Percentiles rank a stretch among this genome's conserved stretches.
Conservation (phyloP, 2,888 invertebrate species). For the Drosophila picticornis region DNA sequence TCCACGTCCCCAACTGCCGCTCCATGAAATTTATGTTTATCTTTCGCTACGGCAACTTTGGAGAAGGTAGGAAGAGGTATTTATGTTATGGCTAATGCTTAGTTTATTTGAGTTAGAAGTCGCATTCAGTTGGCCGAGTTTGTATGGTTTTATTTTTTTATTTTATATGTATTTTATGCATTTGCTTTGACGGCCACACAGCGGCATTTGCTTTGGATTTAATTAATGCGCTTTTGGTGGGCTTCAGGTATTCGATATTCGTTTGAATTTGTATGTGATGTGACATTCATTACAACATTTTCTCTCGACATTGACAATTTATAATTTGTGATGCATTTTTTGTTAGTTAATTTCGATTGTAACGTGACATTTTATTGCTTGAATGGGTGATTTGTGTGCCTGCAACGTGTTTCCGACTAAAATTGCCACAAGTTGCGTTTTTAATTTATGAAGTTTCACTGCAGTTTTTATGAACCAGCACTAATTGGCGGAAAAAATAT, state of each 20-base stretch:
- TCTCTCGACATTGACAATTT: conserved; percentile 71
- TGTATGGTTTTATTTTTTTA: conserved; percentile 33
- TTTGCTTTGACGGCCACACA: conserved; percentile 58
- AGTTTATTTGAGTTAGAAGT: conserved; percentile 75
- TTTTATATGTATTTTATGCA: conserved; percentile 45
- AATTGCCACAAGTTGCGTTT: conserved; percentile 43
- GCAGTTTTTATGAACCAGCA: conserved; percentile 12
- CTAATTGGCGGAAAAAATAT: conserved; percentile 26
- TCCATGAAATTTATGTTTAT: conserved; percentile 70
- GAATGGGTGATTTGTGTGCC: conserved; percentile 64
- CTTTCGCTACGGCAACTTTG: conserved; percentile 25
- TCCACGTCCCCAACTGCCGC: conserved; percentile 4
- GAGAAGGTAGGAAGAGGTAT: conserved; percentile 55
- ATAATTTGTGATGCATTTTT: conserved; percentile 58
- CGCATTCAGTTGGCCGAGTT: conserved; percentile 47
- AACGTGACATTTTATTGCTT: conserved; percentile 63
- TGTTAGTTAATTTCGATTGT: conserved; percentile 55
- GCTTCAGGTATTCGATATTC: conserved; percentile 48
- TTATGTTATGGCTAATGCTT: conserved; percentile 76
- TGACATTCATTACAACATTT: conserved; percentile 67
- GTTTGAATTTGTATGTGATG: conserved; percentile 47
- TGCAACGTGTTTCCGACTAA: conserved; percentile 56
- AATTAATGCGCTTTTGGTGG: conserved; percentile 70
- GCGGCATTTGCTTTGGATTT: conserved; percentile 40
- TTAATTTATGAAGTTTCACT: conserved; percentile 49